A percentile compares a stretch with the other conserved stretches of the same genome.
These are phyloP conservation scores for Palythoa caribaeorum DNA, from an alignment of 92 coral and sea anemone genomes.

Conservation along the genomic window DNA sequence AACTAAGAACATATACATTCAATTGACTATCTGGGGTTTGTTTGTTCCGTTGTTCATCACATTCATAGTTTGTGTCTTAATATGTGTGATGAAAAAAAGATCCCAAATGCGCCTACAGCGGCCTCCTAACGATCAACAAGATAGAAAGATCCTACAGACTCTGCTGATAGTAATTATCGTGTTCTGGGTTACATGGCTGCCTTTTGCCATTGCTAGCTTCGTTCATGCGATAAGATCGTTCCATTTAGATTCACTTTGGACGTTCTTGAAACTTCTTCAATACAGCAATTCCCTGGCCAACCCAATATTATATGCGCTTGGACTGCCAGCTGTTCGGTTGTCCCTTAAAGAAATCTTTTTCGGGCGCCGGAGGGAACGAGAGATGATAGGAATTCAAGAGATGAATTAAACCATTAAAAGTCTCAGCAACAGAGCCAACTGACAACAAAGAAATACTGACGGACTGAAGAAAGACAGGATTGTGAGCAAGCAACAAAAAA, in stretches of 20 bases:
- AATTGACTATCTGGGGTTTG: neutral
- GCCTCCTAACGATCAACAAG: neutral
- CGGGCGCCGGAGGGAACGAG: neutral
- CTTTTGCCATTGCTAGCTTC: neutral
- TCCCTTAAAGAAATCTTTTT: neutral
- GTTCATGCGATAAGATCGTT: too few species aligned
- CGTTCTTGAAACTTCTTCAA: neutral
- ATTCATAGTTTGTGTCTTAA: neutral
- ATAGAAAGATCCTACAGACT: too few species aligned
- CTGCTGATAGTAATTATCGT: too few species aligned
- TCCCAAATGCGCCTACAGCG: neutral
- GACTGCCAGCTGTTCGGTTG: neutral
- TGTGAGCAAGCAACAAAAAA: too few species aligned
- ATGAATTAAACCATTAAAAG: too few species aligned
- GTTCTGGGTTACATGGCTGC: neutral
- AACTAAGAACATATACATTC: neutral
- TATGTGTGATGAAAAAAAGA: too few species aligned
- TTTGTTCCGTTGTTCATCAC: neutral
- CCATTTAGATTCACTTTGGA: too few species aligned
- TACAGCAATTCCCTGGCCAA: neutral
- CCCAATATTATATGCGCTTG: neutral
- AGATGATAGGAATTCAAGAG: too few species aligned
- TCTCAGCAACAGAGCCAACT: too few species aligned
- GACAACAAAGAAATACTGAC: too few species aligned
- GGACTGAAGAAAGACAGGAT: too few species aligned